These are phyloP conservation scores for Prionace glauca DNA, from an alignment of 2,797 vertebrate genomes.

Conservation along the genomic window DNA sequence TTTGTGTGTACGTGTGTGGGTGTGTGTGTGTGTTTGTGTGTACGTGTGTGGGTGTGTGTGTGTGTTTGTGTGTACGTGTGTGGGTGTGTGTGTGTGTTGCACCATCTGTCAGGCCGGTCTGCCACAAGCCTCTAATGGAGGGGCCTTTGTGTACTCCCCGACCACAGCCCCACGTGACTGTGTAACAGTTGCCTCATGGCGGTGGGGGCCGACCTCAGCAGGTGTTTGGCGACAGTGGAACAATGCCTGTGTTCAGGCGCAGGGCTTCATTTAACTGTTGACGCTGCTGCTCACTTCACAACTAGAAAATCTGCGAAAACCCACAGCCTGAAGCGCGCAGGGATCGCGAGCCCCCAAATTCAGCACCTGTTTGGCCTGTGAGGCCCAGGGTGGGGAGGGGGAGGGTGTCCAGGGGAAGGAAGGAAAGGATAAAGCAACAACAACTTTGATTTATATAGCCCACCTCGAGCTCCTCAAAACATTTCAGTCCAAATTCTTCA, in stretches of 20 bases:
- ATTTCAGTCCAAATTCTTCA: not conserved
- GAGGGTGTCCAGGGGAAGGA: no score
- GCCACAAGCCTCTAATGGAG: not conserved
- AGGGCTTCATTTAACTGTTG: not conserved
- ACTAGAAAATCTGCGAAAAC: not conserved
- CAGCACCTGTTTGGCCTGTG: no score
- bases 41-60: not conserved
- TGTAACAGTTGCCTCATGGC: slow-evolving; percentile 45
- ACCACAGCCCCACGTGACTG: not conserved
- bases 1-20: no score
- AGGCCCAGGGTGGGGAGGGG: not conserved
- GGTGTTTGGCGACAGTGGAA: slow-evolving; percentile 50
- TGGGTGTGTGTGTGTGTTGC: not conserved
- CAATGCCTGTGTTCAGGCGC: slow-evolving; percentile 38
- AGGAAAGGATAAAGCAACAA: not conserved
- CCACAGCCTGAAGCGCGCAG: no score
- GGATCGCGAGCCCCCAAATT: not conserved
- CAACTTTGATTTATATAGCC: not conserved
- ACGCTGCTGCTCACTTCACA: not conserved
- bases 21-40: not conserved
- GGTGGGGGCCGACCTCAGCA: slow-evolving; percentile 45
- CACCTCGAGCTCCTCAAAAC: not conserved
- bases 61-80: not conserved
- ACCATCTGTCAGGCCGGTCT: not conserved
- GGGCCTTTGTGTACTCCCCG: not conserved